phyloP scores from a whole-genome alignment of 2,888 invertebrate genomes.

The Eupithecia subfuscata region DNA sequence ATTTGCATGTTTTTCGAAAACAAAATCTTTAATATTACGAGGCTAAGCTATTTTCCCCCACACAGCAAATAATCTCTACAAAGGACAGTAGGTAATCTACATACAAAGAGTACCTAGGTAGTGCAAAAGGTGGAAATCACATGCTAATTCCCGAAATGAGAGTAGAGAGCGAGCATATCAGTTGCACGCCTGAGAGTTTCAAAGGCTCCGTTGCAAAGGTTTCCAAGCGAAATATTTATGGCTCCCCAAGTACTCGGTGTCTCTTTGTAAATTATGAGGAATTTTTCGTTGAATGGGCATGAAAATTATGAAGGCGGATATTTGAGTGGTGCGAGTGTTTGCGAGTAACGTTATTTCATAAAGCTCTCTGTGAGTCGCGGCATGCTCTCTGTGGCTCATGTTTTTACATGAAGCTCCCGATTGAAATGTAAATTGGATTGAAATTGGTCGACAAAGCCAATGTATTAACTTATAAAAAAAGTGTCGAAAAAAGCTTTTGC shows the following conservation, averaged over 20 bases:
- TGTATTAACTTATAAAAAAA: slow-evolving; percentile 64
- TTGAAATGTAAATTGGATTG: slow-evolving; percentile 79
- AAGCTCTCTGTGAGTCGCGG: slow-evolving; percentile 56
- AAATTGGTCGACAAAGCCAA: slow-evolving; percentile 75
- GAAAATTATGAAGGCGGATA: slow-evolving; percentile 47
- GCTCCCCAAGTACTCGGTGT: slow-evolving; percentile 51
- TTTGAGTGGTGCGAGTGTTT: slow-evolving; percentile 47
- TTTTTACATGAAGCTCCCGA: slow-evolving; percentile 76
- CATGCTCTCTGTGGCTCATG: slow-evolving; percentile 67
- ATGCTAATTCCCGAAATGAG: slow-evolving; percentile 45
- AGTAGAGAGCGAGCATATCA: slow-evolving; percentile 49
- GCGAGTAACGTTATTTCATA: slow-evolving; percentile 70
- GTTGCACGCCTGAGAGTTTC: slow-evolving; percentile 50
- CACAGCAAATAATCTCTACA: slow-evolving; percentile 29
- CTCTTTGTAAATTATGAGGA: slow-evolving; percentile 58
- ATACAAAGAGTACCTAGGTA: slow-evolving; percentile 43
- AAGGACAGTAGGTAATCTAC: slow-evolving; percentile 25
- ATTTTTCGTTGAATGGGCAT: slow-evolving; percentile 54
- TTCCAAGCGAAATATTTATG: slow-evolving; percentile 60
- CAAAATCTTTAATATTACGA: background rate
- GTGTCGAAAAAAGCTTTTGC: slow-evolving; percentile 59
- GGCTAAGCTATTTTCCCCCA: slow-evolving; percentile 7
- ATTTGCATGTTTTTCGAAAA: background rate
- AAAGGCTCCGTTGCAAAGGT: slow-evolving; percentile 50
- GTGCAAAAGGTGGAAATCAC: slow-evolving; percentile 46